A percentile compares a stretch with the other conserved stretches of the same genome.
phyloP scores from a whole-genome alignment of 2,797 vertebrate genomes.

The Alfaro cultratus region DNA sequence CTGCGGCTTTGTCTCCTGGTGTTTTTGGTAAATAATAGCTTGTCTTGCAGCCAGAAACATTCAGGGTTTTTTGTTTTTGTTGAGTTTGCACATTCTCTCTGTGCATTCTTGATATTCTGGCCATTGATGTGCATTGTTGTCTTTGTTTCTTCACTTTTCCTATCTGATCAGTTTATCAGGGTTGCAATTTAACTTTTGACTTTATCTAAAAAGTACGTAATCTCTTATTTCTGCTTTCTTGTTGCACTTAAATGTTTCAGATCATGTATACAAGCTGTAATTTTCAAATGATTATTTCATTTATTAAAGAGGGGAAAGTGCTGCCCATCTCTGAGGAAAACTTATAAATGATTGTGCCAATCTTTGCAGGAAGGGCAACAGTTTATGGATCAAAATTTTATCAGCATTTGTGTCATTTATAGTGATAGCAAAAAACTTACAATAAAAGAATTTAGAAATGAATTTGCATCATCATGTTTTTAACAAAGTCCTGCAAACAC shows the following conservation, averaged over 20 bases:
- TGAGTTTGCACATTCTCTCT: neutral
- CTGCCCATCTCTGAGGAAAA: neutral
- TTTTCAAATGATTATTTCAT: neutral
- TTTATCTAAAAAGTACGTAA: neutral
- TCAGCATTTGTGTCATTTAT: neutral
- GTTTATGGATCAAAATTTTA: neutral
- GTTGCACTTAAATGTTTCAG: neutral
- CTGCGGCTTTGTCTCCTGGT: neutral
- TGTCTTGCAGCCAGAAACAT: neutral
- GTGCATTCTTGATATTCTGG: neutral
- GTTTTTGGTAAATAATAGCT: neutral
- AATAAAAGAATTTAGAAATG: neutral
- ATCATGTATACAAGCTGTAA: neutral
- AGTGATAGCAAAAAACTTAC: neutral
- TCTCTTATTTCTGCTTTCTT: neutral
- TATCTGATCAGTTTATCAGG: neutral
- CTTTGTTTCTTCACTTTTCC: neutral
- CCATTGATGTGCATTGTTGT: neutral
- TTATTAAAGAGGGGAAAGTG: neutral
- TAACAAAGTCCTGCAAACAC: neutral
- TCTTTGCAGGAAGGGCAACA: neutral
- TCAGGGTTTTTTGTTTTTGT: neutral
- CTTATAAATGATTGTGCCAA: neutral
- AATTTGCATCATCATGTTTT: neutral
- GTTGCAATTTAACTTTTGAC: neutral